Evolutionary conservation across 2,113 vertebrate genomes (phyloP), one percentile per base, ranked within the genome.

Genomic region (Tragelaphus imberbis): DNA sequence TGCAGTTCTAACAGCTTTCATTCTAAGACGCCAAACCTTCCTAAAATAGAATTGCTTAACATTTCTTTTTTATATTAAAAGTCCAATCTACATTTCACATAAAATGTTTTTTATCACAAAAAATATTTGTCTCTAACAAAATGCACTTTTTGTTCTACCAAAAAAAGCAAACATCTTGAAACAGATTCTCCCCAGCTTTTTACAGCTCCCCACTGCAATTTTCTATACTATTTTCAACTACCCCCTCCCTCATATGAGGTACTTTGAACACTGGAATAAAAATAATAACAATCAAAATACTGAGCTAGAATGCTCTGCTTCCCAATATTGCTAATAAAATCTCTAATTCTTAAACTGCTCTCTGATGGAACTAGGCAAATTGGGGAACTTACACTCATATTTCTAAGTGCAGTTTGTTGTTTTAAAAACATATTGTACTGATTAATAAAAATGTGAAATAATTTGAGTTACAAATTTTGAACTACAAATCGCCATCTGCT

Each of bases 381-480:
- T 96, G 23, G 17, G 47, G 90, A 92, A 96, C 98, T 98, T 98
- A 96, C 97, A 94, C 97, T 97, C 90, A 98, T 98, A 96, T 95
- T 97, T 97, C 98, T 95, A 91, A 98, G 97, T 77, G 16, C 13
- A 96, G 95, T 98, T 98, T 98, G 98, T 96, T 98, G 97, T 95
- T 98, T 98, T 97, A 98, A 98, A 99, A 99, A 98, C 98, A 98
- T 98, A 98, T 98, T 99, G 99, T 98, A 98, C 98, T 98, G 99
- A 98, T 99, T 98, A 99, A 98, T 98, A 99, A 99, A 98, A 99
- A 99, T 88, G 98, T 98, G 98, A 99, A 98, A 99, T 98, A 97
- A 97, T 98, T 99, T 98, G 95, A 99, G 98, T 99, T 99, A 96
- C 98, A 98, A 98, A 98, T 98, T 99, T 98, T 98, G 98, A 99